phyloP scores from a whole-genome alignment of 2,797 vertebrate genomes.

The Chrosomus eos region DNA sequence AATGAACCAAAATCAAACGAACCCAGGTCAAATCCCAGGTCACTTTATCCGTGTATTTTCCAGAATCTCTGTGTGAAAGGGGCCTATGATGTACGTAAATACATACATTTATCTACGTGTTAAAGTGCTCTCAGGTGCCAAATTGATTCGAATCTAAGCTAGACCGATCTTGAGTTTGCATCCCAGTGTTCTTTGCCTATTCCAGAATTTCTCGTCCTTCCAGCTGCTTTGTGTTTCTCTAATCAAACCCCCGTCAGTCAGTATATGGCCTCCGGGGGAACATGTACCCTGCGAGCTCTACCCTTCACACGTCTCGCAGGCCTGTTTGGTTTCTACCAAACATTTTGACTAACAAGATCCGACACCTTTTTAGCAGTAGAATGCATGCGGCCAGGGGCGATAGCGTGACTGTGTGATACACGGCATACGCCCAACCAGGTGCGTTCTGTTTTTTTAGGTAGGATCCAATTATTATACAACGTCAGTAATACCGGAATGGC shows the following conservation, averaged over 20 bases:
- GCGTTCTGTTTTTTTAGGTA: background rate
- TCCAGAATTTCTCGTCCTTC: slow-evolving; percentile 32
- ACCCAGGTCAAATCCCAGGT: no score
- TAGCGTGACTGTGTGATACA: background rate
- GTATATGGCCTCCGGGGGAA: slow-evolving; percentile 58
- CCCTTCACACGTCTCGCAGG: slow-evolving; percentile 16
- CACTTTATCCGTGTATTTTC: no score
- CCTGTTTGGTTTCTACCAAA: background rate
- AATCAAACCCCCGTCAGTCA: slow-evolving; percentile 49
- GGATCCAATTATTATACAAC: background rate
- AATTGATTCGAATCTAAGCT: background rate
- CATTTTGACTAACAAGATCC: slow-evolving; percentile 31
- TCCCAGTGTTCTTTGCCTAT: slow-evolving; percentile 4
- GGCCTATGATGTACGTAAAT: no score
- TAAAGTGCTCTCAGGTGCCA: background rate
- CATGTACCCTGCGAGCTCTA: slow-evolving; percentile 49
- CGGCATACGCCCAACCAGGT: slow-evolving; percentile 1
- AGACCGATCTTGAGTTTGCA: background rate
- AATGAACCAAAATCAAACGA: no score
- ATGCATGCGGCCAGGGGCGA: background rate
- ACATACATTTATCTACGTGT: background rate
- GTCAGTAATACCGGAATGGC: background rate
- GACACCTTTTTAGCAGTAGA: slow-evolving; percentile 42
- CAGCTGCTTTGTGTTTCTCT: slow-evolving; percentile 39
- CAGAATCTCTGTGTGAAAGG: no score